These are phyloP conservation scores for Hydrotaea cyrtoneurina DNA, from an alignment of 2,888 invertebrate species.

Conservation along the genomic window DNA sequence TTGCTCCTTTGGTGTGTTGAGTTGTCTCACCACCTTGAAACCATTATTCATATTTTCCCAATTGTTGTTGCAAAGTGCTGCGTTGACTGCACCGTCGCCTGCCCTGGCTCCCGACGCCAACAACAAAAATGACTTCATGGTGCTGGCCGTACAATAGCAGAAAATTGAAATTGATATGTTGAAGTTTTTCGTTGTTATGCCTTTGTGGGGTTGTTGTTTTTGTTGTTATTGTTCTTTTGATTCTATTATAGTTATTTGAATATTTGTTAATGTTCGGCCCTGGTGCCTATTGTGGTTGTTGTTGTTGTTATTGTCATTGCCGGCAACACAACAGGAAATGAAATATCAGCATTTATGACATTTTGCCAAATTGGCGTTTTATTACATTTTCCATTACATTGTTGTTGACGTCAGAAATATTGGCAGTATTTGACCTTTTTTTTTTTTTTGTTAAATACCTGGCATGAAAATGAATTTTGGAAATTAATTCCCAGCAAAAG, in stretches of 20 bases:
- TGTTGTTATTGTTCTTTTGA: slow-evolving; percentile 10
- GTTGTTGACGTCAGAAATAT: background rate
- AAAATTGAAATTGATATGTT: slow-evolving; percentile 67
- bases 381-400: slow-evolving; percentile 42
- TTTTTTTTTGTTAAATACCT: background rate
- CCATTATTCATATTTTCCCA: slow-evolving; percentile 62
- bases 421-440: background rate
- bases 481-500: background rate
- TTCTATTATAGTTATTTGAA: slow-evolving; percentile 43
- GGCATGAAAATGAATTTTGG: background rate
- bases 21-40: slow-evolving; percentile 67
- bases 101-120: slow-evolving; percentile 19
- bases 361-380: slow-evolving; percentile 65
- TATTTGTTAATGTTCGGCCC: slow-evolving; percentile 35
- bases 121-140: background rate
- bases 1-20: slow-evolving; percentile 56
- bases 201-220: slow-evolving; percentile 3
- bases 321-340: slow-evolving; percentile 61
- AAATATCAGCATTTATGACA: slow-evolving; percentile 64
- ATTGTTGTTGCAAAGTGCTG: slow-evolving; percentile 53
- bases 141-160: slow-evolving; percentile 20
- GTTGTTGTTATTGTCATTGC: slow-evolving; percentile 40
- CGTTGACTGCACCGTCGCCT: slow-evolving; percentile 35
- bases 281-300: background rate
- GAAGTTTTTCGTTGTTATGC: slow-evolving; percentile 48